Conservation (phyloP, 2,888 invertebrate genomes). For the Leucania comma region DNA sequence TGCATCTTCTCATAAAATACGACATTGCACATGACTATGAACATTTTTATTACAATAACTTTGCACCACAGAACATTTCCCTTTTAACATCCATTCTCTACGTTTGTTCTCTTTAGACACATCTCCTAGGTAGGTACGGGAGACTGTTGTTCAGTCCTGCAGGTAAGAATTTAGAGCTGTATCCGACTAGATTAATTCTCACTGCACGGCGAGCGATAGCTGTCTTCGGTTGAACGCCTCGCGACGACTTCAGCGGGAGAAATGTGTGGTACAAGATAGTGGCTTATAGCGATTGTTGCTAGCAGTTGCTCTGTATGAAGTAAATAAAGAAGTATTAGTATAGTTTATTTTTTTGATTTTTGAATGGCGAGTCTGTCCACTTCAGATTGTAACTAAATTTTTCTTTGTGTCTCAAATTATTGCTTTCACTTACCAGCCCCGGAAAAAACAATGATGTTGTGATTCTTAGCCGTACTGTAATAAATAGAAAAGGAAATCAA, state of each 20-base stretch:
- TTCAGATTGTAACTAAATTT: no score
- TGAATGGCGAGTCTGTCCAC: no score
- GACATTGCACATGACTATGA: no score
- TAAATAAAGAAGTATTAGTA: no score
- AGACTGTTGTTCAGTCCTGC: slow-evolving; percentile 24
- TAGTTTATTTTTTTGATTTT: no score
- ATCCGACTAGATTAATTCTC: slow-evolving; percentile 55
- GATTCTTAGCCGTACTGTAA: no score
- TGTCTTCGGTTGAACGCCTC: slow-evolving; percentile 51
- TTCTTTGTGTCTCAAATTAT: no score
- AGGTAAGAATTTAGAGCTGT: slow-evolving; percentile 43
- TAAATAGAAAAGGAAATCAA: no score
- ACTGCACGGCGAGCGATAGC: slow-evolving; percentile 51
- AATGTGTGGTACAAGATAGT: slow-evolving; percentile 6
- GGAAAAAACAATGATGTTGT: no score
- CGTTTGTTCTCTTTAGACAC: neutral
- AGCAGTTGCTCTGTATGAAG: neutral
- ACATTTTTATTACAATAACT: neutral
- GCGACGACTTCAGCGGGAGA: slow-evolving; percentile 31
- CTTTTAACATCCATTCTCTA: neutral
- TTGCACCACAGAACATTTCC: neutral
- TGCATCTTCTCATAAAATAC: no score
- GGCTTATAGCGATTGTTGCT: neutral
- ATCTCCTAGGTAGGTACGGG: neutral
- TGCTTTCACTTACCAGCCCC: no score